Percentiles rank a stretch among this genome's conserved stretches.
Evolutionary conservation across 2,888 invertebrate species (phyloP).

Genomic region (Anoncus sp.): DNA sequence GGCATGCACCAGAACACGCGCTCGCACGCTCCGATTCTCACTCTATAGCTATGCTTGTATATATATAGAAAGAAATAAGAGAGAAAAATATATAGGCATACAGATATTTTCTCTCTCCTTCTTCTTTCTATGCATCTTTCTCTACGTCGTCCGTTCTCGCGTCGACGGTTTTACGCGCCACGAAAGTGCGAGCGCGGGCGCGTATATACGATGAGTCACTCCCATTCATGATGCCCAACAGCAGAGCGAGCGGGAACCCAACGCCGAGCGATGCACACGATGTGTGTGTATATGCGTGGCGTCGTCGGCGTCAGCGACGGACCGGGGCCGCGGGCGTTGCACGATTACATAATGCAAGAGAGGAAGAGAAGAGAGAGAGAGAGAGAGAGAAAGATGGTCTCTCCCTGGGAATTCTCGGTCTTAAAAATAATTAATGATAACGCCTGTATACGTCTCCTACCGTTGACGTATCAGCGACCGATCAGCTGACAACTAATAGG

Average conservation of each 20-base stretch:
- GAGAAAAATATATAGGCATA: conserved; percentile 2
- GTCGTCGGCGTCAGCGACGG: conserved; percentile 50
- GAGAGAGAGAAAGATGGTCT: conserved; percentile 57
- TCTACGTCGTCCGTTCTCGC: conserved; percentile 44
- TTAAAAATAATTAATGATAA: conserved; percentile 73
- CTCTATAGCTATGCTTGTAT: conserved; percentile 18
- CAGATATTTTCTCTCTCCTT: not conserved
- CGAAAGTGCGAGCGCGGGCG: conserved; percentile 60
- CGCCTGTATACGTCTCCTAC: conserved; percentile 27
- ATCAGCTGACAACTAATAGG: no score
- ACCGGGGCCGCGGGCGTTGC: conserved; percentile 71
- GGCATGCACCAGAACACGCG: conserved; percentile 38
- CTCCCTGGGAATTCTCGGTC: conserved; percentile 66
- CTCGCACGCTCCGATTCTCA: conserved; percentile 40
- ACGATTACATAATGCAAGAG: conserved; percentile 73
- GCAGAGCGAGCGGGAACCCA: conserved; percentile 30
- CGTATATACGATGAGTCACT: conserved; percentile 66
- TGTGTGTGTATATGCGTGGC: conserved; percentile 2
- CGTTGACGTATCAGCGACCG: not conserved
- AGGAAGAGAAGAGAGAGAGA: conserved; percentile 42
- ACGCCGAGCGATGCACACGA: conserved; percentile 16
- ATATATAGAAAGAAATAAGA: conserved; percentile 13
- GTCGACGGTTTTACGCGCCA: conserved; percentile 53
- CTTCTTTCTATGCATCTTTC: conserved; percentile 10
- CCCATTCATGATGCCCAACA: conserved; percentile 62